Evolutionary conservation across 1,140 invertebrate species (phyloP).

Genomic region (Listronotus oregonensis): DNA sequence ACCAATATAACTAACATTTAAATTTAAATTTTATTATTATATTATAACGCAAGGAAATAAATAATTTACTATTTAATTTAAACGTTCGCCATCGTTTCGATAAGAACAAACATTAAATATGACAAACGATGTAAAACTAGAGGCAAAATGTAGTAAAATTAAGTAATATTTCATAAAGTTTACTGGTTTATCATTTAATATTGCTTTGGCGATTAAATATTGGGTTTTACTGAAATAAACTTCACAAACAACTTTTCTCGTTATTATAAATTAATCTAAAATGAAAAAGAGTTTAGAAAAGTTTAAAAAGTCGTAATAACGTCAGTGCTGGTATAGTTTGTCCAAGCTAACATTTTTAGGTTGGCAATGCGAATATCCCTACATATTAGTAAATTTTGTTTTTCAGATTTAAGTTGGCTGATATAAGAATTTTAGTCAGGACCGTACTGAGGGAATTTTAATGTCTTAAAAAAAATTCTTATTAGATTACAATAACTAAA

Average conservation of each 20-base stretch:
- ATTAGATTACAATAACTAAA: no score
- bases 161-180: constrained; percentile 8
- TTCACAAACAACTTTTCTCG: neutral
- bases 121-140: neutral
- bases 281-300: neutral
- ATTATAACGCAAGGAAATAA: neutral
- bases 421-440: no score
- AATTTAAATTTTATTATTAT: no score
- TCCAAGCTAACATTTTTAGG: no score
- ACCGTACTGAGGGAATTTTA: no score
- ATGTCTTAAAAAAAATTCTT: no score
- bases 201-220: neutral
- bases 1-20: no score
- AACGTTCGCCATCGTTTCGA: neutral
- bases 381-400: no score
- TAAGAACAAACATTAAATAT: constrained; percentile 16
- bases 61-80: constrained; percentile 4
- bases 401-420: no score
- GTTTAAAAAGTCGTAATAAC: no score
- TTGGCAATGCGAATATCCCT: no score
- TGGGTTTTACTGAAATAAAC: neutral
- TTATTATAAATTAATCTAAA: neutral
- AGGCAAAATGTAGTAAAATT: constrained; percentile 7
- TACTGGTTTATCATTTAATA: constrained; percentile 1
- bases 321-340: no score